Evolutionary conservation across 2,888 invertebrate genomes (phyloP), one percentile per base, ranked within the genome.

Genomic region (Campoplex capitator): DNA sequence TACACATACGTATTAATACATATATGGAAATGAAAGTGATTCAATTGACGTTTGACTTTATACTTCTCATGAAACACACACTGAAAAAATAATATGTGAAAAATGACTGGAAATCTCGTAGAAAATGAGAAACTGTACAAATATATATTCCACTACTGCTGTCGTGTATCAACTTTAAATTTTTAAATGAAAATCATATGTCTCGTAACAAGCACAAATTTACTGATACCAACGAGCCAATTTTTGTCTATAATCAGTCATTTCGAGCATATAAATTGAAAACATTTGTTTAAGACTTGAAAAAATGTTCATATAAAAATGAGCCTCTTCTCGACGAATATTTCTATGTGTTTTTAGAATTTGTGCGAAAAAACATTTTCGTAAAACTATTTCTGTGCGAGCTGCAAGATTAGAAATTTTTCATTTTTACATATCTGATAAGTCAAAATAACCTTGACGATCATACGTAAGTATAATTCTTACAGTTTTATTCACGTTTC

Each of bases 21-120:
- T 68, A 67, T 79, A 23, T 28, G 32, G 32, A 51, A 71, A 51
- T 48, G 51, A 51, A 71, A 51, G 48, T 32, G 62, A 32, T 67
- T 45, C 54, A n/a, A 32, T 35, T 68, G 45, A 65, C 51, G 42
- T n/a, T 32, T 28, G 65, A 81, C 54, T 62, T 62, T 62, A 32
- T 62, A 16, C 23, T 28, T 32, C 28, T 32, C 62, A 62, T 6
- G 6, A 32, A 58, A 62, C 32, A 32, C 16, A 32, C 16, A 16
- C 32, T 62, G 32, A 9, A 62, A 13, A 16, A 62, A 62, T 62
- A 16, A 62, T 62, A 16, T 16, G 62, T 7, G 16, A 62, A 62
- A 62, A 32, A 62, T 32, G 11, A n/a, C 16, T 16, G 16, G 13
- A 6, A 13, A 16, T 62, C 13, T 28, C 32, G 32, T 16, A 32